These are phyloP conservation scores for Mesocricetus auratus DNA, from an alignment of 2,113 vertebrate species.

Conservation along the genomic window DNA sequence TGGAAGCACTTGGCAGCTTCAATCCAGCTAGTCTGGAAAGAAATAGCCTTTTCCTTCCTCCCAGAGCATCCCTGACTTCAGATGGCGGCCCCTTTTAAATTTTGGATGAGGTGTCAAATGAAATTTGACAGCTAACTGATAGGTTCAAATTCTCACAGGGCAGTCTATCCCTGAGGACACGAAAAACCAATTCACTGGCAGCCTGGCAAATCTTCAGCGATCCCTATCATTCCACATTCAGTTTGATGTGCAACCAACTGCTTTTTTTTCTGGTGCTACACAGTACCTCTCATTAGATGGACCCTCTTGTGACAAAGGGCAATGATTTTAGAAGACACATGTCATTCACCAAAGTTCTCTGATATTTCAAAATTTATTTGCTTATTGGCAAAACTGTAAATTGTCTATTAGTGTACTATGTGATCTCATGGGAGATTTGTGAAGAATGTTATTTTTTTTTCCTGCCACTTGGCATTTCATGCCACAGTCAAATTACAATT, in stretches of 20 bases:
- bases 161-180: conserved; percentile 69
- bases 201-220: conserved; percentile 55
- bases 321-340: conserved; percentile 28
- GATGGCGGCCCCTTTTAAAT: conserved; percentile 77
- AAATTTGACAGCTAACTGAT: conserved; percentile 82
- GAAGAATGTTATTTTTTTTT: background rate
- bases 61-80: conserved; percentile 57
- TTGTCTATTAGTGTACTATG: background rate
- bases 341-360: conserved; percentile 22
- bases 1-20: conserved; percentile 43
- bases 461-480: conserved; percentile 10
- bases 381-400: conserved; percentile 46
- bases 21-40: conserved; percentile 9
- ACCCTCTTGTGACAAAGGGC: conserved; percentile 51
- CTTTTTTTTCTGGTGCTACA: conserved; percentile 53
- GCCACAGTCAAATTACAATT: conserved; percentile 20
- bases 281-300: conserved; percentile 50
- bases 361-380: conserved; percentile 36
- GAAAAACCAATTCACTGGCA: conserved; percentile 73
- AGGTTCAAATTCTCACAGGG: conserved; percentile 79
- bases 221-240: conserved; percentile 70
- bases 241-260: conserved; percentile 73
- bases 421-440: background rate
- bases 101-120: conserved; percentile 82
- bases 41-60: conserved; percentile 64